Evolutionary conservation across 2,797 vertebrate species (phyloP), one percentile per base, ranked within the genome.

Genomic region (Loriculus beryllinus): DNA sequence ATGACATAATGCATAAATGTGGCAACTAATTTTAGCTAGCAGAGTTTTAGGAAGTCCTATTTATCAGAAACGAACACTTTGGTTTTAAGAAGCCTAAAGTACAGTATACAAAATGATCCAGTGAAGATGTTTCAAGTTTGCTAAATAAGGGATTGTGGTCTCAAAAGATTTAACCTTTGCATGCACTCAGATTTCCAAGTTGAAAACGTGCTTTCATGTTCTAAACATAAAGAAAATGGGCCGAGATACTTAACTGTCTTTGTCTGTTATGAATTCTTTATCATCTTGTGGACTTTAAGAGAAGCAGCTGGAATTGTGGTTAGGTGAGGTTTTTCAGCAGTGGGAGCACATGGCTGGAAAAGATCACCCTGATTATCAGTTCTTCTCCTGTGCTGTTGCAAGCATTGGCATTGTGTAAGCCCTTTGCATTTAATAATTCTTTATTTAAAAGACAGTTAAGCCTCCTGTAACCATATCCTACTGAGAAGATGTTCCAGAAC

Each of bases 401-500:
- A 72, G 28, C 28, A 9, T 0, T 85, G 48, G 43, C 47, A 17
- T 86, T 60, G 40, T 80, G 33, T 72, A 83, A 70, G 25, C 28
- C 33, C 20, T 95, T 90, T 79, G 31, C 25, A 23, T 88, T 72
- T 76, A 52, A 65, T 72, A 9, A 60, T 90, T 62, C 33, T 56
- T 64, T 51, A 47, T 76, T 86, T 74, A 82, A 84, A 82, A 92
- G 57, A 28, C 56, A 70, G 49, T 68, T 42, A 72, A 88, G 35
- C 47, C 15, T 90, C 42, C 59, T 92, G 33, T 92, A 86, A 86
- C 57, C 6, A 2, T 71, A 64, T 71, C 70, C 59, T 81, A n/a
- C 74, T 78, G 78, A 79, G 63, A 82, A 79, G 31, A 67, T 84
- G 67, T 84, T 93, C 78, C 49, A 91, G 89, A 84, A 57, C 74